Evolutionary conservation across 2,888 invertebrate genomes (phyloP).

Genomic region (Pardosa pseudoannulata): DNA sequence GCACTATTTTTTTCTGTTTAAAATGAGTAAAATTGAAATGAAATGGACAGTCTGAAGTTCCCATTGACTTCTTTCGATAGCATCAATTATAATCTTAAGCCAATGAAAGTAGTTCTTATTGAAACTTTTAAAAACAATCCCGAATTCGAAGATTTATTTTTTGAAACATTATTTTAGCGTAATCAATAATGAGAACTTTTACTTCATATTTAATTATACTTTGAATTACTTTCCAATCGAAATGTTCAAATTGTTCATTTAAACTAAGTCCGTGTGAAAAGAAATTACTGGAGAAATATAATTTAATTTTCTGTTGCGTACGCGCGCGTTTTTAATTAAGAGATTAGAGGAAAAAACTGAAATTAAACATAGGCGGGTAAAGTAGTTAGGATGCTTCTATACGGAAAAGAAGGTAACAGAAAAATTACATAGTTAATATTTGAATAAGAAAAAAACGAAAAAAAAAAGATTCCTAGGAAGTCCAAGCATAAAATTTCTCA

Average conservation of each 20-base stretch:
- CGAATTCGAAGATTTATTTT: constrained; percentile 22
- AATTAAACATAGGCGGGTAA: constrained; percentile 47
- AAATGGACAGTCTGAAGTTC: background rate
- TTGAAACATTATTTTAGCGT: constrained; percentile 56
- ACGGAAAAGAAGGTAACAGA: background rate
- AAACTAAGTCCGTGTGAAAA: constrained; percentile 48
- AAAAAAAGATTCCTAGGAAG: background rate
- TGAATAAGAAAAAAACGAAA: background rate
- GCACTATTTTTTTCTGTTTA: no score
- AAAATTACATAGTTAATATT: background rate
- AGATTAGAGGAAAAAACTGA: constrained; percentile 35
- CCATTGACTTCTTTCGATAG: constrained; percentile 21
- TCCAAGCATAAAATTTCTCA: background rate
- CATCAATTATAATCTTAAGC: constrained; percentile 58
- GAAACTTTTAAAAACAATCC: constrained; percentile 56
- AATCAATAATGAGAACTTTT: constrained; percentile 64
- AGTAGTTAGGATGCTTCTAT: constrained; percentile 14
- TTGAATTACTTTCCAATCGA: constrained; percentile 61
- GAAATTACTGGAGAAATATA: constrained; percentile 51
- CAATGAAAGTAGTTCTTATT: constrained; percentile 46
- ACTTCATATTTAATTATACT: constrained; percentile 63
- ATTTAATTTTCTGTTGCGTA: constrained; percentile 62
- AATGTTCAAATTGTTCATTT: constrained; percentile 60
- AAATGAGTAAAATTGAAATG: no score
- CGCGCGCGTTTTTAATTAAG: constrained; percentile 64